These are phyloP conservation scores for Rhabditoides inermis DNA, from an alignment of 2,888 invertebrate genomes.

Conservation along the genomic window DNA sequence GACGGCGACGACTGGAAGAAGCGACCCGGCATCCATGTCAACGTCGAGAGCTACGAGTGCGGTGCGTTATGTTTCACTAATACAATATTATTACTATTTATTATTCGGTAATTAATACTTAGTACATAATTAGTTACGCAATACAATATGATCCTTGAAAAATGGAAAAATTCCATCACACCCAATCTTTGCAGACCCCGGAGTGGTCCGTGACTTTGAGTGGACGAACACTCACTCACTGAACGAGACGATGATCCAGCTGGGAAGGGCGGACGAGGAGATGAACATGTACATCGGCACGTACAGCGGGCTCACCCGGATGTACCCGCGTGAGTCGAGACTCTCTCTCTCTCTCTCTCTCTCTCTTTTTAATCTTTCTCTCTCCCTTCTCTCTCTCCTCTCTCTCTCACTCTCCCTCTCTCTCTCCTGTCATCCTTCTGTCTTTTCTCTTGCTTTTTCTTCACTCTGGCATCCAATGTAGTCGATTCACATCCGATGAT, in stretches of 20 bases:
- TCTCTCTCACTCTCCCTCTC: neutral
- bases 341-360: too few relatives aligned
- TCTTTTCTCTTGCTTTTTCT: too few relatives aligned
- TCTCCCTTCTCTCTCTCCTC: neutral
- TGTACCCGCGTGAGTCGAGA: constrained; percentile 37
- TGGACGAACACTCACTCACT: constrained; percentile 35
- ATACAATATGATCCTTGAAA: neutral
- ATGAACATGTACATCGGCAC: constrained; percentile 50
- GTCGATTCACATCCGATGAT: too few relatives aligned
- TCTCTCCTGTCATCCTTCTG: neutral
- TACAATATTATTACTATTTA: too few relatives aligned
- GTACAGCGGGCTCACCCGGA: constrained; percentile 45
- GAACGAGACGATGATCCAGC: constrained; percentile 30
- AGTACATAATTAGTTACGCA: too few relatives aligned
- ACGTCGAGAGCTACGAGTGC: constrained; percentile 37
- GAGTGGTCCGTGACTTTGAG: constrained; percentile 40
- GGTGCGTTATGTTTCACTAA: constrained; percentile 15
- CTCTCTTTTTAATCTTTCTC: neutral
- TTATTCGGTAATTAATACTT: neutral
- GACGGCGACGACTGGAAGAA: constrained; percentile 6
- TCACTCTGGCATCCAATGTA: too few relatives aligned
- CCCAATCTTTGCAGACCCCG: constrained; percentile 18
- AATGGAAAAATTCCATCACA: neutral
- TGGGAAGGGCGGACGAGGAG: constrained; percentile 17
- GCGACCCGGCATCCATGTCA: constrained; percentile 33